A percentile compares a stretch with the other conserved stretches of the same genome.
Conservation (phyloP, 2,113 vertebrate genomes). For the Strix uralensis region DNA sequence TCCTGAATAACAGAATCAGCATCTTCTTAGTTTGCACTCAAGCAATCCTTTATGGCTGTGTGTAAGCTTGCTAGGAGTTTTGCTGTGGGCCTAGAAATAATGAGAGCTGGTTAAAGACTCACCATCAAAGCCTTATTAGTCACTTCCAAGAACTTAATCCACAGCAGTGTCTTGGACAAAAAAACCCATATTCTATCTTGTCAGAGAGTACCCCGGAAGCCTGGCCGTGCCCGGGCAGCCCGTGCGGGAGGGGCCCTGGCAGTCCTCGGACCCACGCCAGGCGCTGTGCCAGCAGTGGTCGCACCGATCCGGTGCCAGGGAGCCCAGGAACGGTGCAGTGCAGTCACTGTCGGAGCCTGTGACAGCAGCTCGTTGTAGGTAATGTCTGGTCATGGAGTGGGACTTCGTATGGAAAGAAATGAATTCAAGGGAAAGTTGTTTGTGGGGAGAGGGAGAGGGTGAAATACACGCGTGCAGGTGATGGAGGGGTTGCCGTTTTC, state of each 20-base stretch:
- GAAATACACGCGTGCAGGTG: neutral
- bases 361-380: neutral
- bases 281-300: neutral
- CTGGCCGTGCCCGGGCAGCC: neutral
- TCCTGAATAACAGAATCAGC: neutral
- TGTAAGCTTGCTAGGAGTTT: neutral
- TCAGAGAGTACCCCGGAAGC: neutral
- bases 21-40: neutral
- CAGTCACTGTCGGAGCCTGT: neutral
- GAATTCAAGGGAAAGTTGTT: neutral
- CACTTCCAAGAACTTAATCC: neutral
- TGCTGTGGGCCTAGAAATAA: neutral
- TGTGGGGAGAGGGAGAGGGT: neutral
- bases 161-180: neutral
- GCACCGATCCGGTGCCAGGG: accelerated
- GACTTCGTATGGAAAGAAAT: neutral
- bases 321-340: accelerated
- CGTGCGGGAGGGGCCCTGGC: neutral
- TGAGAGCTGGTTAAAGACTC: neutral
- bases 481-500: neutral
- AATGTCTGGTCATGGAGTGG: neutral
- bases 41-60: neutral
- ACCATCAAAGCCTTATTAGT: neutral
- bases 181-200: neutral
- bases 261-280: no score